Conservation (phyloP, 2,888 invertebrate species). For the Polydesmus complanatus region DNA sequence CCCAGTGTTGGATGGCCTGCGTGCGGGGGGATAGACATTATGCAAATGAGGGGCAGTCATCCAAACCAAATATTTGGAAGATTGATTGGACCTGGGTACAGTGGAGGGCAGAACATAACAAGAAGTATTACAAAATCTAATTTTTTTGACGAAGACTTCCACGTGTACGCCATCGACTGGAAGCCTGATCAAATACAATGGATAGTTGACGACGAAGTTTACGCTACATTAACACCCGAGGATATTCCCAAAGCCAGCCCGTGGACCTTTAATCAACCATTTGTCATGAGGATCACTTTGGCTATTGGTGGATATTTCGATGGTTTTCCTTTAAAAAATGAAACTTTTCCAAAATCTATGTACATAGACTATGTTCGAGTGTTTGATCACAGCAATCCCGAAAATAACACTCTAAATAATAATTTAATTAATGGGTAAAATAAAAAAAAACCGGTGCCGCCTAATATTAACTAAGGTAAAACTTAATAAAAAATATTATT, state of each 20-base stretch:
- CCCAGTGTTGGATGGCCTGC: neutral
- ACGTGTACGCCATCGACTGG: neutral
- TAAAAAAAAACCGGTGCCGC: no score
- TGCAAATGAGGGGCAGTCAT: neutral
- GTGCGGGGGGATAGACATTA: neutral
- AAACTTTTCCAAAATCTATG: neutral
- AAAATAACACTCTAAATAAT: no score
- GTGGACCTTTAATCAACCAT: neutral
- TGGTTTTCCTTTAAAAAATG: neutral
- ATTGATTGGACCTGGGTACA: neutral
- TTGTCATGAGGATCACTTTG: neutral
- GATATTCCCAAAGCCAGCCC: neutral
- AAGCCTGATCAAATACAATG: neutral
- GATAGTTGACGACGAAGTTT: neutral
- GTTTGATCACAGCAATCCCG: no score
- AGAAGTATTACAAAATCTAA: neutral
- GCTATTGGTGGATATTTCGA: constrained; percentile 2
- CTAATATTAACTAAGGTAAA: no score
- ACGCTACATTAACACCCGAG: neutral
- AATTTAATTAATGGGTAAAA: no score
- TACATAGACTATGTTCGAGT: constrained; percentile 5
- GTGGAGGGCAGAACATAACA: neutral
- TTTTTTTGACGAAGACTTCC: neutral
- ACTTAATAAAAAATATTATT: no score
- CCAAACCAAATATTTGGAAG: neutral